phyloP scores from a whole-genome alignment of 2,797 vertebrate species.

The Prunella strophiata region DNA sequence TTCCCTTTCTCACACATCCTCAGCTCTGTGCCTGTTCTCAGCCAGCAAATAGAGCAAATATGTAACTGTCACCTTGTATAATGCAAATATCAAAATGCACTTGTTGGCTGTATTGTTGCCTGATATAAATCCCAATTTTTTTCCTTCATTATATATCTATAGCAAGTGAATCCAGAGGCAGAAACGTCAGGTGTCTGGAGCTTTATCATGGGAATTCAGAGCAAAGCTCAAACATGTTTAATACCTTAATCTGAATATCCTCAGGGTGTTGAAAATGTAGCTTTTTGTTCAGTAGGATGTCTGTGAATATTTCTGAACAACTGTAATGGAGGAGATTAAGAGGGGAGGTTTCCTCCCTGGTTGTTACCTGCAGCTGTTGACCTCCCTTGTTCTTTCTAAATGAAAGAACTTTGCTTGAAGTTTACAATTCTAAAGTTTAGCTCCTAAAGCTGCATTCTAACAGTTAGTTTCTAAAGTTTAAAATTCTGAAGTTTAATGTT shows the following conservation, averaged over 20 bases:
- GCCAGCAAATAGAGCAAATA: background rate
- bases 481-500: background rate
- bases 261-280: background rate
- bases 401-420: background rate
- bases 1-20: background rate
- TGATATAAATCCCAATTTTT: background rate
- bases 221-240: background rate
- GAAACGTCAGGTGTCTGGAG: background rate
- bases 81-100: background rate
- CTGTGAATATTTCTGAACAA: background rate
- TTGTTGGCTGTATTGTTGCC: background rate
- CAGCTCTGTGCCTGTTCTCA: background rate
- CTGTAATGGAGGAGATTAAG: background rate
- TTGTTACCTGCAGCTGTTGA: background rate
- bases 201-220: conserved; percentile 7
- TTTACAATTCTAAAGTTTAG: background rate
- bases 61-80: background rate
- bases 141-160: background rate
- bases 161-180: background rate
- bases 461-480: background rate
- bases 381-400: background rate
- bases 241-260: conserved; percentile 3
- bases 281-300: background rate
- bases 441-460: background rate
- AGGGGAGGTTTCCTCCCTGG: background rate